Conservation (phyloP, 2,888 invertebrate species). For the Polia nebulosa region DNA sequence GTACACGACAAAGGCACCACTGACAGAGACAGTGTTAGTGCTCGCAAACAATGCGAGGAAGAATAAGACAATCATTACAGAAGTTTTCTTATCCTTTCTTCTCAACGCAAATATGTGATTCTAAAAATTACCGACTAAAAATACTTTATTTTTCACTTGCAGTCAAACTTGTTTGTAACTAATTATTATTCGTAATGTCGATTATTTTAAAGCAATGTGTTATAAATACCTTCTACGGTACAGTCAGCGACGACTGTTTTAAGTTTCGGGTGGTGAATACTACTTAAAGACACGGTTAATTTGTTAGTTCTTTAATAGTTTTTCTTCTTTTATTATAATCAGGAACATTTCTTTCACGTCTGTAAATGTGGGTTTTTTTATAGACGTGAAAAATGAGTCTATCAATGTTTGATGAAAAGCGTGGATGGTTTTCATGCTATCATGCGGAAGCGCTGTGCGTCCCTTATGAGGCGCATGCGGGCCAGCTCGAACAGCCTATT, state of each 20-base stretch:
- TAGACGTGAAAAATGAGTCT: no score
- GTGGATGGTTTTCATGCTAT: no score
- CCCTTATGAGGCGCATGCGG: no score
- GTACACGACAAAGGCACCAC: constrained; percentile 26
- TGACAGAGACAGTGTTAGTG: background rate
- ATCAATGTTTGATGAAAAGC: no score
- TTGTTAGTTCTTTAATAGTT: no score
- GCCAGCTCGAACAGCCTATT: no score
- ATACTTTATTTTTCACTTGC: background rate
- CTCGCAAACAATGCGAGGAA: background rate
- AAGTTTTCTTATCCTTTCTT: background rate
- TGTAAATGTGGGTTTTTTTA: no score
- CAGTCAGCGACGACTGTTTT: constrained; percentile 12
- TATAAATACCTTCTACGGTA: constrained; percentile 21
- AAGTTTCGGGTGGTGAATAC: no score
- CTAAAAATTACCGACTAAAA: background rate
- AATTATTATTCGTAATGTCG: background rate
- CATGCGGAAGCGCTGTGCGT: no score
- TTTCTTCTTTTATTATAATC: no score
- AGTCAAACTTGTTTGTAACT: background rate
- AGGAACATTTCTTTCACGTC: no score
- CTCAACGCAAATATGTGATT: background rate
- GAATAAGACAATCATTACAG: constrained; percentile 20
- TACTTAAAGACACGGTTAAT: no score
- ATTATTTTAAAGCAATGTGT: background rate